Evolutionary conservation across 2,888 invertebrate species (phyloP).

Genomic region (Laothoe populi): DNA sequence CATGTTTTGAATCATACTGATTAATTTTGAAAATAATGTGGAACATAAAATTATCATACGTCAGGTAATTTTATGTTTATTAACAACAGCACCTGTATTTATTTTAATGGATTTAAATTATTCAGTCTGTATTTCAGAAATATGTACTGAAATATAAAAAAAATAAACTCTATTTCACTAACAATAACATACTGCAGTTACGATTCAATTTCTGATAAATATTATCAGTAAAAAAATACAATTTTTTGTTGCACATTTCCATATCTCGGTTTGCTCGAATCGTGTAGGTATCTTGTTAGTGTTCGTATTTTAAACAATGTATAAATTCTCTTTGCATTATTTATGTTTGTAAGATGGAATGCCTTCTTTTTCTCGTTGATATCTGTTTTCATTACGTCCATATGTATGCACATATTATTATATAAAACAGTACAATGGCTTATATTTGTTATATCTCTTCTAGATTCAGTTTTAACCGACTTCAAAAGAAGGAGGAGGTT

Average conservation of each 20-base stretch:
- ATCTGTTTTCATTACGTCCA: not conserved
- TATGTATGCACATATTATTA: not conserved
- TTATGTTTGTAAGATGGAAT: not conserved
- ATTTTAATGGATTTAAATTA: slow-evolving; percentile 10
- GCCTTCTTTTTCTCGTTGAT: not conserved
- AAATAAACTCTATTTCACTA: not conserved
- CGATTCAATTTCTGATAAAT: not conserved
- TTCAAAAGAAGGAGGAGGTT: too few relatives aligned
- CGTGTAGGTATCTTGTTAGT: not conserved
- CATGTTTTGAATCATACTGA: too few relatives aligned
- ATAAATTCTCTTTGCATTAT: not conserved
- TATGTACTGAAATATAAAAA: not conserved
- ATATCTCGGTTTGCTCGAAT: not conserved
- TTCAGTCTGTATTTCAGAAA: too few relatives aligned
- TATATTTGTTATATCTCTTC: not conserved
- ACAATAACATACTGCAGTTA: not conserved
- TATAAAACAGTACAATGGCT: too few relatives aligned
- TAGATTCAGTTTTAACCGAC: not conserved
- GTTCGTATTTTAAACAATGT: not conserved
- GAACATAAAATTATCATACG: not conserved
- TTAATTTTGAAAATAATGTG: too few relatives aligned
- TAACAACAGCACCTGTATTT: not conserved
- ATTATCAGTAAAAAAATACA: slow-evolving; percentile 7
- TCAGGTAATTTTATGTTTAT: not conserved
- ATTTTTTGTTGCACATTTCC: not conserved